Evolutionary conservation across 2,113 vertebrate genomes (phyloP).

Genomic region (Numida meleagris): DNA sequence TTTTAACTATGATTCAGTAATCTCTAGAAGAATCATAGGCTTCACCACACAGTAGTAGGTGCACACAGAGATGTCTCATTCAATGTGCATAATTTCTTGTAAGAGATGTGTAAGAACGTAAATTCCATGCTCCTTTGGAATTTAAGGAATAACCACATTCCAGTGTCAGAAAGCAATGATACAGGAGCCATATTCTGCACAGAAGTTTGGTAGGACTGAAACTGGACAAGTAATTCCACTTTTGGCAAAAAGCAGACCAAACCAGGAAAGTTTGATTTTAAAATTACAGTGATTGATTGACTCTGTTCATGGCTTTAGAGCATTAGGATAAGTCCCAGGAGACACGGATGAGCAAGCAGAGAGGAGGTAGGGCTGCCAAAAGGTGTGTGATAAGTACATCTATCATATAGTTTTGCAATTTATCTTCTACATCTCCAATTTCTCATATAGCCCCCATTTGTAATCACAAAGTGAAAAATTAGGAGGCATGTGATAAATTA

Average conservation of each 20-base stretch:
- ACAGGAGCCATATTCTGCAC: not conserved
- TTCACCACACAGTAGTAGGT: not conserved
- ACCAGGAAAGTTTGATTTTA: not conserved
- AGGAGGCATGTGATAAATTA: conserved; percentile 56
- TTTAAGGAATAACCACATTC: not conserved
- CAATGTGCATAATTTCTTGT: accelerated
- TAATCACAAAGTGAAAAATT: conserved; percentile 63
- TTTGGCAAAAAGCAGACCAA: not conserved
- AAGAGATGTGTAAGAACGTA: not conserved
- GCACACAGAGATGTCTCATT: not conserved
- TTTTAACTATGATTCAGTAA: not conserved
- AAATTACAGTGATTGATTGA: conserved; percentile 49
- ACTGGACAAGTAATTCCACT: not conserved
- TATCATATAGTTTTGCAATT: conserved; percentile 55
- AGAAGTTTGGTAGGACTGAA: not conserved
- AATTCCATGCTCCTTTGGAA: not conserved
- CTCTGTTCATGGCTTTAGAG: conserved; percentile 5
- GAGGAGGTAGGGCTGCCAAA: conserved; percentile 59
- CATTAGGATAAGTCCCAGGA: conserved; percentile 27
- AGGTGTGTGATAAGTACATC: conserved; percentile 62
- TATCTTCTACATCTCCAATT: conserved; percentile 33
- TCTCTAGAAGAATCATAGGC: not conserved
- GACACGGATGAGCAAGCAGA: conserved; percentile 50
- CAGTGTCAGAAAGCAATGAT: not conserved
- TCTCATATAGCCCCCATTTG: not conserved